Conservation (phyloP, 2,888 invertebrate species). For the Pyrrhia umbra region DNA sequence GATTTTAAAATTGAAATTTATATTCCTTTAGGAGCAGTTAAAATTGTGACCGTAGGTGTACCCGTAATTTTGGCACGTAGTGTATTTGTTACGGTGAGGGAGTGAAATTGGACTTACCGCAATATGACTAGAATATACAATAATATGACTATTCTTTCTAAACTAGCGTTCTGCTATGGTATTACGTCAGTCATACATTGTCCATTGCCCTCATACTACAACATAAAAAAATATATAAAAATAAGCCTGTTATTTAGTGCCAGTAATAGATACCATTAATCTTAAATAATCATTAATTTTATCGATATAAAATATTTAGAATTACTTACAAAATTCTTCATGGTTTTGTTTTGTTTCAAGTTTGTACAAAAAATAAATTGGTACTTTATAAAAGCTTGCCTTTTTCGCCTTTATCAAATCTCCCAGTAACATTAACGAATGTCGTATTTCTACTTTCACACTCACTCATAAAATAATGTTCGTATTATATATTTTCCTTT, state of each 20-base stretch:
- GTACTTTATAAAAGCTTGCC: too few relatives aligned
- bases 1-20: constrained; percentile 86
- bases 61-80: constrained; percentile 53
- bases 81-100: constrained; percentile 39
- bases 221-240: too few relatives aligned
- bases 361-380: too few relatives aligned
- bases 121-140: constrained; percentile 9
- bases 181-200: too few relatives aligned
- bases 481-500: constrained; percentile 33
- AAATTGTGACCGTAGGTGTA: constrained; percentile 65
- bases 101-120: constrained; percentile 11
- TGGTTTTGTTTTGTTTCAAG: too few relatives aligned
- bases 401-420: neutral
- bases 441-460: constrained; percentile 10
- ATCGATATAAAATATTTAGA: too few relatives aligned
- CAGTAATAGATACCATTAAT: too few relatives aligned
- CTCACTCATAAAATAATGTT: constrained; percentile 26
- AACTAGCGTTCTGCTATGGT: neutral
- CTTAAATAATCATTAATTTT: too few relatives aligned
- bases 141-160: neutral
- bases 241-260: too few relatives aligned
- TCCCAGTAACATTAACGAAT: constrained; percentile 20
- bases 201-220: too few relatives aligned
- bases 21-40: constrained; percentile 78
- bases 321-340: too few relatives aligned